Percentiles rank a stretch among this genome's conserved stretches.
Evolutionary conservation across 2,113 vertebrate genomes (phyloP).

Genomic region (Nanorana parkeri): DNA sequence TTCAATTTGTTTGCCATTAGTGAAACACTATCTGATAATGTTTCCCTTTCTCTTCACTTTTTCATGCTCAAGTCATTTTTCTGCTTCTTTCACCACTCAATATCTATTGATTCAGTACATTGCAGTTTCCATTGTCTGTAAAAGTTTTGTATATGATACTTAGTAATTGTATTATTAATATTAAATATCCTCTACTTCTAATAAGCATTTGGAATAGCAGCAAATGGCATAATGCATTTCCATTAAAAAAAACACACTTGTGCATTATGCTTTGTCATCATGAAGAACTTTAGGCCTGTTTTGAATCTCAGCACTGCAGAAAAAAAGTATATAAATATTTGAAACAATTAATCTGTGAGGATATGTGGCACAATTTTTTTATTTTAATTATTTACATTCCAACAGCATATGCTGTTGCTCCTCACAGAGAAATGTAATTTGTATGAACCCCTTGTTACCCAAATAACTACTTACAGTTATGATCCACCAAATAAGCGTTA

Average conservation of each 20-base stretch:
- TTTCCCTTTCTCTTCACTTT: slow-evolving; percentile 22
- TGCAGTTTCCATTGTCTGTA: slow-evolving; percentile 21
- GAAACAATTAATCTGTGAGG: neutral
- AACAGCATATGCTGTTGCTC: no score
- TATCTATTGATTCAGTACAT: neutral
- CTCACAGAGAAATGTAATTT: no score
- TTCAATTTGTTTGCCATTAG: slow-evolving; percentile 25
- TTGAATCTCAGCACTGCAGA: neutral
- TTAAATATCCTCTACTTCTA: neutral
- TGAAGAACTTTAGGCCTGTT: slow-evolving; percentile 6
- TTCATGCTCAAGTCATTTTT: slow-evolving; percentile 40
- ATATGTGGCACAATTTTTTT: neutral
- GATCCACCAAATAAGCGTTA: no score
- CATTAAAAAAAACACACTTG: slow-evolving; percentile 2
- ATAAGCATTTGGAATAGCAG: slow-evolving; percentile 14
- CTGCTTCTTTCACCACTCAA: slow-evolving; percentile 40
- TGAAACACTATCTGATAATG: slow-evolving; percentile 37
- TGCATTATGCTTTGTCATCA: neutral
- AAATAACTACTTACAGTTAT: no score
- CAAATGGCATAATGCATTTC: slow-evolving; percentile 18
- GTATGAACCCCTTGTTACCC: no score
- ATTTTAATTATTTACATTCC: no score
- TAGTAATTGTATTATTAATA: slow-evolving; percentile 48
- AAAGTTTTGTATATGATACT: neutral
- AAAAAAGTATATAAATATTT: neutral